Base-by-base conservation (phyloP, 1,140 invertebrate species). In the Cydia splendana region DNA sequence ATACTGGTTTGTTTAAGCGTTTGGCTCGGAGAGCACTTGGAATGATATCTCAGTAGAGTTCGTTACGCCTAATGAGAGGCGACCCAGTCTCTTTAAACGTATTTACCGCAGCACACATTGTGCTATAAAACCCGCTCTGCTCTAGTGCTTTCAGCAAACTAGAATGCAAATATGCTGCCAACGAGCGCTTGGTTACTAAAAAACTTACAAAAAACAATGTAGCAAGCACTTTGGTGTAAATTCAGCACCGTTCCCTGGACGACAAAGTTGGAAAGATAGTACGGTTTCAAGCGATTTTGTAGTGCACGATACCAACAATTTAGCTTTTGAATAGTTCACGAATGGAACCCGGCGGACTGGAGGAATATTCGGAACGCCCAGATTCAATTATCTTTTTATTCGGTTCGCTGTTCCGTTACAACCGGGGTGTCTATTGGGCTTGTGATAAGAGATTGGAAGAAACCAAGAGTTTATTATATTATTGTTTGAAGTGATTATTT, bases 61-160 rank as follows among this genome's bases (percentile, higher is more conserved):
- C 67, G 67, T 71, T 71, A 71, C 34, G 30, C 67, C 38, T 71
- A 71, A 71, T 71, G 67, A 71, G 67, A 71, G 34, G 67, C 67
- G 30, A 71, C 30, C 67, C 67, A 38, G 67, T 38, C 67, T 71
- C 67, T 38, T 38, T 18, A 38, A 38, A 42, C 67, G 6, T 69
- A 69, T 69, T 69, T 69, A 69, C 65, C 38, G 28, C 28, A 69
- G 12, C 34, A 18, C 6, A 71, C 67, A 38, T 45, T 71, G 65
- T 71, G 34, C 12, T 42, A 38, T 71, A 34, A 71, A 34, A 38
- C n/a, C 67, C 13, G 28, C 30, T 28, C 6, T 48, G 45, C 10
- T 13, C 18, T 34, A 69, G 30, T 71, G n/a, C 30, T 71, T 71
- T 71, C 34, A 42, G 67, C 34, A 71, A 71, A 71, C 67, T 42